Evolutionary conservation across 2,888 invertebrate species (phyloP), one percentile per base, ranked within the genome.

Genomic region (Heliconius erato): DNA sequence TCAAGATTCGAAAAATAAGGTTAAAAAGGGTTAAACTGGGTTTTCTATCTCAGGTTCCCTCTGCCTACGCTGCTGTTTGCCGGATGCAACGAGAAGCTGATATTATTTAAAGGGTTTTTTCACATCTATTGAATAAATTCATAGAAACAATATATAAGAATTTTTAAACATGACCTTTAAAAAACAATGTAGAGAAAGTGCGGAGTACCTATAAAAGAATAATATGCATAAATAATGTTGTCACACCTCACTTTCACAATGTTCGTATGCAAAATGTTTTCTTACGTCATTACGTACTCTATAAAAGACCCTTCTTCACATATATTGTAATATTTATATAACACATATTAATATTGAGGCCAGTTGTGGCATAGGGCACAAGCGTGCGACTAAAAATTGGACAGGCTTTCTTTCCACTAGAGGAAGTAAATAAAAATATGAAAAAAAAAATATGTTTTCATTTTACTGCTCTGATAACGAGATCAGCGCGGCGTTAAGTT

Each of bases 161-260:
- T 71, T 71, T 9, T 23, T 71, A 23, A 71, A 4, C 40, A 12
- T 71, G n/a, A 71, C 28, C 54, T 74, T 74, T 74, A 0, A 23
- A 32, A 5, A 74, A 54, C 49, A 74, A 49, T 74, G 32, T 28
- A 32, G 54, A 23, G 74, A 74, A 74, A 74, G 74, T 32, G 74
- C 1, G 44, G 14, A 23, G 5, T 23, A 32, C 54, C 54, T 54
- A 23, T 23, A 23, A 54, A 32, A 74, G 23, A 59, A 54, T 74
- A 86, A 54, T 74, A 74, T 32, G 32, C 32, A 59, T 74, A 74
- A 54, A 54, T 74, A 74, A 32, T 74, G 32, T 32, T 59, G 74
- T 74, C 32, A 74, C 54, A 74, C 74, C 54, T 54, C 54, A 54
- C 54, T 74, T 74, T 74, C 74, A 74, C 74, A 7, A 11, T 32